Conservation (phyloP, 2,888 invertebrate species). For the Eupithecia centaureata region DNA sequence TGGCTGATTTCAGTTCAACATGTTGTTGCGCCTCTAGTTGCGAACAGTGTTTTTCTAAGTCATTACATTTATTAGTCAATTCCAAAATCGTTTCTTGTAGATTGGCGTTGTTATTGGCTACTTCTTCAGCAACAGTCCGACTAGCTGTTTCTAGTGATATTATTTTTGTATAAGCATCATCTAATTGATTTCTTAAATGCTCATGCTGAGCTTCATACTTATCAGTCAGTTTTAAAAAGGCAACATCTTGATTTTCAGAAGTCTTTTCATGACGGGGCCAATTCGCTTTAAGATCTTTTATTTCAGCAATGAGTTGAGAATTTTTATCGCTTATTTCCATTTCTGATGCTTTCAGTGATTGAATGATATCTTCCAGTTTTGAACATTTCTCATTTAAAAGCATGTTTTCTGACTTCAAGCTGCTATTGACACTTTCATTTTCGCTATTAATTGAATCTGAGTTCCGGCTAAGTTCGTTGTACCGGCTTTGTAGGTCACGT, state of each 20-base stretch:
- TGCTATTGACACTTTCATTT: conserved; percentile 55
- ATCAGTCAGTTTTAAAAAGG: conserved; percentile 51
- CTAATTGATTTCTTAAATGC: conserved; percentile 57
- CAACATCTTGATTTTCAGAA: conserved; percentile 40
- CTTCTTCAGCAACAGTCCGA: conserved; percentile 21
- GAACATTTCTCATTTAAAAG: conserved; percentile 47
- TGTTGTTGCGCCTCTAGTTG: conserved; percentile 48
- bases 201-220: conserved; percentile 54
- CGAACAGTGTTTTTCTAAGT: conserved; percentile 58
- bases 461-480: conserved; percentile 50
- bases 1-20: conserved; percentile 36
- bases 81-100: conserved; percentile 40
- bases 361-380: conserved; percentile 52
- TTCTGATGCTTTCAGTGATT: conserved; percentile 49
- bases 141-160: conserved; percentile 53
- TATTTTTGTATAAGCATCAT: conserved; percentile 71
- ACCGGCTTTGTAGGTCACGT: conserved; percentile 48
- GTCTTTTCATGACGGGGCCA: conserved; percentile 47
- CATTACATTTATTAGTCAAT: conserved; percentile 53
- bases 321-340: conserved; percentile 52
- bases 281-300: conserved; percentile 51
- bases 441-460: conserved; percentile 51
- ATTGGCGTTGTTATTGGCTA: conserved; percentile 45
- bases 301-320: conserved; percentile 50
- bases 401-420: conserved; percentile 48